Evolutionary conservation across 1,140 invertebrate species (phyloP), one percentile per base, ranked within the genome.

Genomic region (Hycleus cichorii): DNA sequence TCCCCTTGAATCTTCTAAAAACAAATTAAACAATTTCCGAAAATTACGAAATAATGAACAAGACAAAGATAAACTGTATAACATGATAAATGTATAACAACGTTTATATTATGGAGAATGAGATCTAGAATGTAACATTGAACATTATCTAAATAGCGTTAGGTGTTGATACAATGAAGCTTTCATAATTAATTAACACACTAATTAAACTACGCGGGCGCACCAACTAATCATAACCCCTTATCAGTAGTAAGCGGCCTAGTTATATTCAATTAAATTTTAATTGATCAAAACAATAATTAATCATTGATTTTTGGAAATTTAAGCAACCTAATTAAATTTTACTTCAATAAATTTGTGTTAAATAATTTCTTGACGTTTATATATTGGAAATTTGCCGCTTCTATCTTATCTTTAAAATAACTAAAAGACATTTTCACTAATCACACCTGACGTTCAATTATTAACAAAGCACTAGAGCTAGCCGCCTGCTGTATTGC

Each of bases 191-290:
- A 71, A 71, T 71, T 69, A 70, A 63, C 55, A 63, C 61, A 59
- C 57, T 71, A 71, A 71, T 71, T 71, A 71, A 71, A 70, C 69
- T 70, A 70, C 68, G 65, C 68, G 65, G 65, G 65, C 60, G 66
- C 66, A 59, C 58, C 59, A 57, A 58, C 69, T 69, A 69, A 69
- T 66, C 65, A 66, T 45, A 69, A 32, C 32, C 67, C 66, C 66
- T 67, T 64, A 68, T 71, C 62, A 62, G 60, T 55, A 57, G 58
- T 40, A 60, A 65, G 65, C 64, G 63, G 59, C 32, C 32, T 32
- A 32, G 32, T 32, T 7, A 7, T 1, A 32, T 32, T 32, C 4
- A 32, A 32, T 32, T 32, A 32, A 32, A 32, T 5, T 32, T 32
- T 32, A 32, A 32, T 32, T 32, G 7, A 32, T 32, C 32, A 32